Percentiles rank a stretch among this genome's conserved stretches.
These are phyloP conservation scores for Mungos mungo DNA, from an alignment of 2,113 vertebrate genomes.

Conservation along the genomic window DNA sequence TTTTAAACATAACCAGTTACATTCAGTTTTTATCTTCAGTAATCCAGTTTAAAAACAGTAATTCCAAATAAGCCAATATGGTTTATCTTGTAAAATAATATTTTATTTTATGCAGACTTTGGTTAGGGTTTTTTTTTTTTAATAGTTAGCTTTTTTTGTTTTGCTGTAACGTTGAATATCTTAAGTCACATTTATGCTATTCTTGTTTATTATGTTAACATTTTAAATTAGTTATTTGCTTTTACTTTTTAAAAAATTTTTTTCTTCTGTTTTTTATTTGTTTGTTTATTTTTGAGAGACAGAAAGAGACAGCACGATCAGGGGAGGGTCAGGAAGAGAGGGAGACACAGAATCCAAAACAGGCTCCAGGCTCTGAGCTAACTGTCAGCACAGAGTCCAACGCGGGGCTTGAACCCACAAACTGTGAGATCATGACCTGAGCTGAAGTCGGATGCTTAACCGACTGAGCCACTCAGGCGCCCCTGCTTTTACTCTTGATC, in stretches of 20 bases:
- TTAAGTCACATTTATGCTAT: not conserved
- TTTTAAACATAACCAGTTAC: conserved; percentile 31
- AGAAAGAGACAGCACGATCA: too few relatives aligned
- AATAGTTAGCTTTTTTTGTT: not conserved
- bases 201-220: not conserved
- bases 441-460: too few relatives aligned
- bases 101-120: conserved; percentile 21
- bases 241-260: not conserved
- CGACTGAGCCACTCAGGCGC: too few relatives aligned
- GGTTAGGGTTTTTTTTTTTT: not conserved
- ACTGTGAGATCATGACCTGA: too few relatives aligned
- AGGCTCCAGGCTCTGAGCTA: too few relatives aligned
- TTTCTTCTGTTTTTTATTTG: too few relatives aligned
- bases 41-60: not conserved
- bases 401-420: too few relatives aligned
- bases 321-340: too few relatives aligned
- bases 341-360: too few relatives aligned
- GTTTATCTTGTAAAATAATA: not conserved
- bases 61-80: not conserved
- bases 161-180: not conserved
- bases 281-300: too few relatives aligned
- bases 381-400: too few relatives aligned
- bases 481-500: not conserved
- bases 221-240: conserved; percentile 44
- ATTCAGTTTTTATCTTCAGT: not conserved